Base-by-base conservation (phyloP, 2,113 vertebrate genomes). In the Stictonetta naevosa region DNA sequence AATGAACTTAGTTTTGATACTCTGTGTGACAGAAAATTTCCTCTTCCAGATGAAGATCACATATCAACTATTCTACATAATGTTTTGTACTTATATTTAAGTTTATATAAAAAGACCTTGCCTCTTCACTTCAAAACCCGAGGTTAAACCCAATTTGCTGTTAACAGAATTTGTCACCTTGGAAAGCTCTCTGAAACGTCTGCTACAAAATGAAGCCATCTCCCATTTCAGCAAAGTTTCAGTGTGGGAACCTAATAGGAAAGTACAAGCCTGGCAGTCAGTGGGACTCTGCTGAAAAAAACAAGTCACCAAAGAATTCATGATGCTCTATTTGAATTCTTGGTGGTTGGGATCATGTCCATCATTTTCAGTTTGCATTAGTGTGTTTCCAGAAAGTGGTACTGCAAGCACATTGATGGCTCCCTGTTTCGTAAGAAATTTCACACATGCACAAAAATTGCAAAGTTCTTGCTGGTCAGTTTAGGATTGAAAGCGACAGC, bases 1-100 rank as follows among this genome's bases (percentile, higher is more conserved):
- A 62, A 80, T 59, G 58, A 82, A 76, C 3, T 38, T 67, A 77
- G 77, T 93, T 94, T 91, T 94, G 62, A 95, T 53, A 60, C 42
- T 76, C 15, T 21, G 78, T 64, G 53, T 78, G 42, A 50, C 80
- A 63, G 44, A 90, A 83, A 67, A 67, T 67, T 59, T 85, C n/a
- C 55, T 96, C 46, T 92, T 64, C 23, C 29, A 71, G 83, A 82
- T 73, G 56, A 91, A 68, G 40, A 81, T 33, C 11, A 17, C 5
- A 3, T 44, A 68, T 42, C 40, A 66, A 7, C 66, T 88, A 31
- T 75, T 68, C 60, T 75, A 16, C 52, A 38, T 91, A 63, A 74
- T 86, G 48, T 38, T 19, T 36, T 88, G 77, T 62, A 31, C 25
- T 40, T 86, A 44, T 75, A 40, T 58, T 46, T 36, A 69, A 3